A percentile compares a stretch with the other conserved stretches of the same genome.
Conservation (phyloP, 2,113 vertebrate genomes). For the Penelope pileata region DNA sequence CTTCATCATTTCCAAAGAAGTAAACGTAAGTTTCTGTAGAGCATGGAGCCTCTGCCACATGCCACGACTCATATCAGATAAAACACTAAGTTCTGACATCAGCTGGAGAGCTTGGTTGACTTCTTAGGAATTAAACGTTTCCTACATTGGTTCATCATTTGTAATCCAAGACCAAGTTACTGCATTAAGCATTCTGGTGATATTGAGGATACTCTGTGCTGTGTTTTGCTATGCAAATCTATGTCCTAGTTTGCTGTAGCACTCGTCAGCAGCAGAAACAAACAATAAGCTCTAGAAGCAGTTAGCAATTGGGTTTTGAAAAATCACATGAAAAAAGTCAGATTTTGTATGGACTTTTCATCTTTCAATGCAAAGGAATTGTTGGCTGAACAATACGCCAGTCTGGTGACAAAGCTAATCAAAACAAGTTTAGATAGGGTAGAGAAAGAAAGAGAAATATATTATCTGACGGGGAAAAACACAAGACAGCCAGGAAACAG, state of each 20-base stretch:
- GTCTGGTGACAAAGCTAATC: neutral
- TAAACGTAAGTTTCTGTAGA: neutral
- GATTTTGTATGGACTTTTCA: neutral
- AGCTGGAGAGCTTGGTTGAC: neutral
- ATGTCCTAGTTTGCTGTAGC: neutral
- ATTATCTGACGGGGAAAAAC: neutral
- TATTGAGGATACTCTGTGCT: neutral
- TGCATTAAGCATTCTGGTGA: neutral
- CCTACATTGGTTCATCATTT: neutral
- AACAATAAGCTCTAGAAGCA: neutral
- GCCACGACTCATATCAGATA: neutral
- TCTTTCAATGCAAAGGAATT: neutral
- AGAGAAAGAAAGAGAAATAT: neutral
- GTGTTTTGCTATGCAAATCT: neutral
- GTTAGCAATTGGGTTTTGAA: neutral
- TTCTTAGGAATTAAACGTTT: neutral
- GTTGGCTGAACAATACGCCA: neutral
- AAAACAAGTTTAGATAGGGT: neutral
- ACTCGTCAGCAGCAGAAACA: neutral
- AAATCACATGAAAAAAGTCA: neutral
- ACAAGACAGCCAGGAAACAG: neutral
- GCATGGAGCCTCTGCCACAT: neutral
- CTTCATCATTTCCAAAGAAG: neutral
- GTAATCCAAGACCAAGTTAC: neutral
- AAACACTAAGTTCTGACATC: neutral